Conservation (phyloP, 2,113 vertebrate genomes). For the Phrynosoma platyrhinos region DNA sequence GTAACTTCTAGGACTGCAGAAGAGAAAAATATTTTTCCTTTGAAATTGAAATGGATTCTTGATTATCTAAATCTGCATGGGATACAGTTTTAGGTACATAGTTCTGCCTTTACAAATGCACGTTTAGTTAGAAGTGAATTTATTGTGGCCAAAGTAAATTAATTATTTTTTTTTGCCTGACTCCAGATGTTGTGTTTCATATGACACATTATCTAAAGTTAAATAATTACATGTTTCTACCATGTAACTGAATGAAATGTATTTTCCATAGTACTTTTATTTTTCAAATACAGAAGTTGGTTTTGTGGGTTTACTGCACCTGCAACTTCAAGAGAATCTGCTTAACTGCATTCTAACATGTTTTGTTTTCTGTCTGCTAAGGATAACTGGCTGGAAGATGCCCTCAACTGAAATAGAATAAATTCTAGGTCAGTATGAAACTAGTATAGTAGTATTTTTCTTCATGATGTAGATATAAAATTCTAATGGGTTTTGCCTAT, state of each 20-base stretch:
- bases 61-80: background rate
- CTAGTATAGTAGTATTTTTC: background rate
- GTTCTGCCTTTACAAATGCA: background rate
- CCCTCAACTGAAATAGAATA: background rate
- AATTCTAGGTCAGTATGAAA: background rate
- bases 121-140: background rate
- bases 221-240: no score
- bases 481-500: background rate
- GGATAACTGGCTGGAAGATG: background rate
- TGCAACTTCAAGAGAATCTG: background rate
- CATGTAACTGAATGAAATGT: background rate
- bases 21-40: background rate
- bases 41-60: background rate
- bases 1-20: background rate
- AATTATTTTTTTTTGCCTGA: no score
- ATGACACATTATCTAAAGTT: no score
- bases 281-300: background rate
- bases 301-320: conserved; percentile 2
- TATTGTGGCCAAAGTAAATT: no score
- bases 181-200: no score
- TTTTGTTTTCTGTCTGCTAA: background rate
- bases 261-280: background rate
- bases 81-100: background rate
- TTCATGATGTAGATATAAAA: background rate
- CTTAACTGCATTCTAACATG: background rate